phyloP scores from a whole-genome alignment of 2,888 invertebrate genomes.

The Hydriomena furcata region DNA sequence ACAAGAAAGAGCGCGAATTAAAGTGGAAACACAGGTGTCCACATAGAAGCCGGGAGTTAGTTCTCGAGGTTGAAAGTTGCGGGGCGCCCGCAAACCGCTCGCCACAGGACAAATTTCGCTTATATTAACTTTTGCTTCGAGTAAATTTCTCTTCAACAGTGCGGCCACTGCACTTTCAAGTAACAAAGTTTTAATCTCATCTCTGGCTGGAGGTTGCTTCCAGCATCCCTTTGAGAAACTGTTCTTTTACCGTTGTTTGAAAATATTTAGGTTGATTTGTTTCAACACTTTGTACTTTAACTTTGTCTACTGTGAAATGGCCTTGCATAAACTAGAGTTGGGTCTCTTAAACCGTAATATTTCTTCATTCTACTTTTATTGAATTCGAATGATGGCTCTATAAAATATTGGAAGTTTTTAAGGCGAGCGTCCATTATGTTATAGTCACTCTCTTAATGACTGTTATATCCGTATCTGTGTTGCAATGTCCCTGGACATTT shows the following conservation, averaged over 20 bases:
- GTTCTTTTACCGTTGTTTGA: constrained; percentile 37
- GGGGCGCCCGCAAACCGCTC: constrained; percentile 60
- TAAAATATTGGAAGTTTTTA: not conserved
- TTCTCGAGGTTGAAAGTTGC: constrained; percentile 58
- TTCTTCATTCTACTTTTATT: not conserved
- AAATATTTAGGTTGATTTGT: constrained; percentile 29
- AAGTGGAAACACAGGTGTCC: constrained; percentile 56
- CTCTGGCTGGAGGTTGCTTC: constrained; percentile 47
- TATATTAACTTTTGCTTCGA: constrained; percentile 79
- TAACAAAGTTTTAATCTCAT: constrained; percentile 77
- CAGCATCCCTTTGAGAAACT: constrained; percentile 36
- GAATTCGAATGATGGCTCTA: not conserved
- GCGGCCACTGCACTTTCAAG: constrained; percentile 75
- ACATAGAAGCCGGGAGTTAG: constrained; percentile 50
- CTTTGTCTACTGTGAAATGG: constrained; percentile 11
- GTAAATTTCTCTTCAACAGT: constrained; percentile 74
- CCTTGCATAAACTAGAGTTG: not conserved
- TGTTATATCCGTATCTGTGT: not conserved
- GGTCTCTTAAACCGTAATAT: not conserved
- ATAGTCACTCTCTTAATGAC: not conserved
- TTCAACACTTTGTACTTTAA: constrained; percentile 13
- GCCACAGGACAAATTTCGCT: constrained; percentile 77
- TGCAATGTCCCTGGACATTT: not conserved
- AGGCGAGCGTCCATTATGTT: constrained; percentile 1
- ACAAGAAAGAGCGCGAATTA: constrained; percentile 35